phyloP scores from a whole-genome alignment of 2,888 invertebrate genomes.

The Orthosia gothica region DNA sequence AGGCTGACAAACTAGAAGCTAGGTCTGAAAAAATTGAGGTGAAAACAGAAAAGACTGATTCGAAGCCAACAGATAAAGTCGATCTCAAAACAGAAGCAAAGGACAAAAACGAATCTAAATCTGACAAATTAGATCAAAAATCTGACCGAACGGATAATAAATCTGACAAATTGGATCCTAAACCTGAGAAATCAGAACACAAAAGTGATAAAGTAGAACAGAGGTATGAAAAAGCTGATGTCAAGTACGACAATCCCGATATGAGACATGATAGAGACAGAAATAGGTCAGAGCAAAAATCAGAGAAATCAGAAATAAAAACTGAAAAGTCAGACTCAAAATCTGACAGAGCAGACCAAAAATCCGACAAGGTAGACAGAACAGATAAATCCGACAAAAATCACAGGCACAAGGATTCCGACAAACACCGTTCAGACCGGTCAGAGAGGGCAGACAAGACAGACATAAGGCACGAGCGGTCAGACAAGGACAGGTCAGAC shows the following conservation, averaged over 20 bases:
- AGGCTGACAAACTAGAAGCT: slow-evolving; percentile 57
- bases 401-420: slow-evolving; percentile 78
- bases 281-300: slow-evolving; percentile 57
- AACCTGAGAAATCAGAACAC: slow-evolving; percentile 57
- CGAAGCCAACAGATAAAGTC: slow-evolving; percentile 61
- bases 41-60: slow-evolving; percentile 69
- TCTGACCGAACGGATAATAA: slow-evolving; percentile 54
- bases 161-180: slow-evolving; percentile 52
- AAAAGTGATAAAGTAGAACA: slow-evolving; percentile 50
- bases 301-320: slow-evolving; percentile 60
- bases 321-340: slow-evolving; percentile 61
- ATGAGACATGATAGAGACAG: slow-evolving; percentile 60
- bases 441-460: slow-evolving; percentile 72
- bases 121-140: slow-evolving; percentile 57
- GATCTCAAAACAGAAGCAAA: slow-evolving; percentile 68
- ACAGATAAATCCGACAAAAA: slow-evolving; percentile 73
- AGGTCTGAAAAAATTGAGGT: slow-evolving; percentile 62
- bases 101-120: slow-evolving; percentile 60
- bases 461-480: slow-evolving; percentile 57
- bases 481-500: slow-evolving; percentile 75
- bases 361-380: slow-evolving; percentile 60
- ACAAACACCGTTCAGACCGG: slow-evolving; percentile 62
- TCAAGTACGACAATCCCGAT: slow-evolving; percentile 65
- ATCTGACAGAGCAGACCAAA: slow-evolving; percentile 56
- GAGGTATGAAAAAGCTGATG: slow-evolving; percentile 61